phyloP scores from a whole-genome alignment of 2,797 vertebrate species.

The Danio aesculapii region DNA sequence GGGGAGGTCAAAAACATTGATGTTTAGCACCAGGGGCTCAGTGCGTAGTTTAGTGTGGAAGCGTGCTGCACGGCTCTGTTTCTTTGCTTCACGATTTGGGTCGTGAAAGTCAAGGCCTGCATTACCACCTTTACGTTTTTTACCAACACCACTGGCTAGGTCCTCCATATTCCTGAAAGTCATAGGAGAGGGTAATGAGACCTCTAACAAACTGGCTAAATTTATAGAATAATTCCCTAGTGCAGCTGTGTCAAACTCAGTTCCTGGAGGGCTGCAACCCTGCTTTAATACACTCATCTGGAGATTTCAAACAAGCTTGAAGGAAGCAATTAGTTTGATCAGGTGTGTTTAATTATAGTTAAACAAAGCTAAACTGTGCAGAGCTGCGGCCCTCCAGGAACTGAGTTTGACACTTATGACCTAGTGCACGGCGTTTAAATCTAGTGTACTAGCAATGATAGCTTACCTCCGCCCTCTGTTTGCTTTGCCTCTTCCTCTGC shows the following conservation, averaged over 20 bases:
- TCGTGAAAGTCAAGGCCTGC: slow-evolving; percentile 88
- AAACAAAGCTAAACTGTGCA: too few species aligned
- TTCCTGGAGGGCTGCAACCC: too few species aligned
- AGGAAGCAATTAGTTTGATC: too few species aligned
- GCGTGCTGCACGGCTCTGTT: slow-evolving; percentile 88
- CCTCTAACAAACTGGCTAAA: not conserved
- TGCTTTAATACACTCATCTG: too few species aligned
- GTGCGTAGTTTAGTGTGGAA: slow-evolving; percentile 91
- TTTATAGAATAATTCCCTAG: not conserved
- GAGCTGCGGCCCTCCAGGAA: too few species aligned
- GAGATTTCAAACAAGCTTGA: too few species aligned
- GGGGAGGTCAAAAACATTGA: slow-evolving; percentile 79
- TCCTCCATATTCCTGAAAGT: slow-evolving; percentile 79
- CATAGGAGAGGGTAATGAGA: not conserved
- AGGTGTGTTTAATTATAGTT: too few species aligned
- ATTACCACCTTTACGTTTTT: slow-evolving; percentile 84
- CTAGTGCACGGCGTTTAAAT: not conserved
- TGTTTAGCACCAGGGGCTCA: slow-evolving; percentile 88
- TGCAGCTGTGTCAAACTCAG: too few species aligned
- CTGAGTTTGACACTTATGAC: too few species aligned
- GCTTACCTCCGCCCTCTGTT: slow-evolving; percentile 85
- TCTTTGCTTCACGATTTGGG: slow-evolving; percentile 91
- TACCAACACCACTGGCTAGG: slow-evolving; percentile 63
- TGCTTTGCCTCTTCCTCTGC: slow-evolving; percentile 87
- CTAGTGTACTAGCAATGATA: not conserved